Conservation (phyloP, 1,140 invertebrate genomes). For the Lepidurus apus region DNA sequence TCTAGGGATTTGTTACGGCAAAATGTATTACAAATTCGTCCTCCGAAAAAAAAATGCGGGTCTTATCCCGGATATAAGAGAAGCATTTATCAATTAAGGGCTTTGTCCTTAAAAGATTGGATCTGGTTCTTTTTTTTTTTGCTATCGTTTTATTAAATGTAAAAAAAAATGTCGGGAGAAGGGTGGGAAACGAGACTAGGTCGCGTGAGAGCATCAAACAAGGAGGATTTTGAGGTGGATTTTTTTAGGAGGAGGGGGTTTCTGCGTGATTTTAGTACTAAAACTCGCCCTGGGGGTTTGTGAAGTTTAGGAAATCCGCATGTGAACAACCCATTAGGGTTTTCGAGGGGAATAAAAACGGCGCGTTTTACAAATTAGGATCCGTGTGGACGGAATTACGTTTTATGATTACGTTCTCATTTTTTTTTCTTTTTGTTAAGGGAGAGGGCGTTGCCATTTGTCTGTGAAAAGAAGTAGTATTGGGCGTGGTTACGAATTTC, state of each 20-base stretch:
- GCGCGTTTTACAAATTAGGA: not conserved
- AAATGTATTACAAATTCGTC: not conserved
- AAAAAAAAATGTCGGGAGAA: not conserved
- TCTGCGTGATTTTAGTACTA: conserved; percentile 5
- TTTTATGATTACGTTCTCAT: not conserved
- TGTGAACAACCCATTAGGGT: not conserved
- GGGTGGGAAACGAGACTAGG: not conserved
- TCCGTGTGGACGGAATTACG: not conserved
- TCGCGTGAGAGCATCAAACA: not conserved
- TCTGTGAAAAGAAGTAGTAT: too few relatives aligned
- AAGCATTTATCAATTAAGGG: not conserved
- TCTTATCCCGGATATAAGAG: not conserved
- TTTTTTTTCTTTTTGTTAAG: not conserved
- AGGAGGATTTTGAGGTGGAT: too few relatives aligned
- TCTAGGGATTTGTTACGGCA: not conserved
- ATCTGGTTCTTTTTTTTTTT: not conserved
- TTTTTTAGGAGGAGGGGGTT: too few relatives aligned
- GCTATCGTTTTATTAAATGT: not conserved
- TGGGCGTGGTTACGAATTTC: too few relatives aligned
- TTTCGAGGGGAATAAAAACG: not conserved
- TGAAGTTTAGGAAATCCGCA: not conserved
- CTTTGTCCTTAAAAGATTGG: conserved; percentile 1
- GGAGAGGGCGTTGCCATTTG: too few relatives aligned
- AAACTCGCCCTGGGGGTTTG: not conserved
- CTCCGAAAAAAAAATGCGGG: not conserved